phyloP scores from a whole-genome alignment of 2,888 invertebrate species.

The Blastobasis lacticolella region DNA sequence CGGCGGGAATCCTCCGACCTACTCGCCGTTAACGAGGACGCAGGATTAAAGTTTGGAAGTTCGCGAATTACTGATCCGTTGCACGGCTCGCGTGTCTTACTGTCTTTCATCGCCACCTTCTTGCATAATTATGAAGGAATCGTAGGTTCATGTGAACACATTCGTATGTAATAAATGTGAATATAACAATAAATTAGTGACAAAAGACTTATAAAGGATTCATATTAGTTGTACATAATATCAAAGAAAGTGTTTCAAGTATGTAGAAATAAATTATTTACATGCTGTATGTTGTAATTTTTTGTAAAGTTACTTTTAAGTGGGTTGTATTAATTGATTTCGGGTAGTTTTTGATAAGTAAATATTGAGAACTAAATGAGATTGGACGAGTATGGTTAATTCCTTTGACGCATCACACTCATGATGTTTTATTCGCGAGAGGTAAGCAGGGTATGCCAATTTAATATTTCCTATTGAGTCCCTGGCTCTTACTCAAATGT shows the following conservation, averaged over 20 bases:
- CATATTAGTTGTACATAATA: constrained; percentile 51
- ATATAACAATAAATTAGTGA: constrained; percentile 66
- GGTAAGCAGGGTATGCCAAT: too few relatives aligned
- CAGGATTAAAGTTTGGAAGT: constrained; percentile 23
- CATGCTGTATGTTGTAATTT: constrained; percentile 54
- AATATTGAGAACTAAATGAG: constrained; percentile 54
- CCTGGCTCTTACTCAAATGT: too few relatives aligned
- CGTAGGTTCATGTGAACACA: constrained; percentile 49
- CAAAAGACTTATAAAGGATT: constrained; percentile 48
- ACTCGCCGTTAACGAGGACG: constrained; percentile 27
- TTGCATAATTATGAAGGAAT: constrained; percentile 32
- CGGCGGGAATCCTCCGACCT: constrained; percentile 30
- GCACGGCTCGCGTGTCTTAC: constrained; percentile 4
- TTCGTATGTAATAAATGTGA: constrained; percentile 46
- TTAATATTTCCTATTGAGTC: too few relatives aligned
- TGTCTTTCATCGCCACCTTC: constrained; percentile 21
- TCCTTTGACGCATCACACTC: too few relatives aligned
- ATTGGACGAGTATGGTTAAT: constrained; percentile 51
- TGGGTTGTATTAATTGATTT: constrained; percentile 47
- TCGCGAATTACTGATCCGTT: constrained; percentile 9
- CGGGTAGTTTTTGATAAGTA: constrained; percentile 72
- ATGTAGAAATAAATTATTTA: constrained; percentile 34
- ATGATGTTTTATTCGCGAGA: too few relatives aligned
- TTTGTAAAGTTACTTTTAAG: constrained; percentile 65
- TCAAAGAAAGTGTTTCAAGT: constrained; percentile 48